phyloP scores from a whole-genome alignment of 1,140 invertebrate genomes.

The Anastrepha obliqua region DNA sequence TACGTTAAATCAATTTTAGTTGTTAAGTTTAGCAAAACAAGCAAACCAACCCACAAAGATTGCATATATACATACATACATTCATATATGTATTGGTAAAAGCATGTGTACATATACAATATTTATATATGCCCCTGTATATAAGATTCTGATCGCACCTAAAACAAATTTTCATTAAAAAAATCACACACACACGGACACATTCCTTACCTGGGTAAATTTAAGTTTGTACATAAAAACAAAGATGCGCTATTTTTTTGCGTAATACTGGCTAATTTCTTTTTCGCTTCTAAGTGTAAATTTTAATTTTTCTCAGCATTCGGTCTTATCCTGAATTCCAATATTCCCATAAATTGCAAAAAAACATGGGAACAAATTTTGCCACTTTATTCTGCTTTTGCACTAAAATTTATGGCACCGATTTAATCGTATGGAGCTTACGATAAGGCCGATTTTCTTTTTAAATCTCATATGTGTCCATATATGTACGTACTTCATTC shows the following conservation, averaged over 20 bases:
- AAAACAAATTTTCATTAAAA: neutral
- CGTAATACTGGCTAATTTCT: neutral
- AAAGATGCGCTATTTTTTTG: neutral
- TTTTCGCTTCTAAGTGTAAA: neutral
- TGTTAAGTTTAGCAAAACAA: conserved; percentile 54
- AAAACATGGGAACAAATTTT: no score
- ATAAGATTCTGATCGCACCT: neutral
- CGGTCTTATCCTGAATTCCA: no score
- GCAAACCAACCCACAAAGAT: neutral
- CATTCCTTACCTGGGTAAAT: neutral
- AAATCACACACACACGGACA: neutral
- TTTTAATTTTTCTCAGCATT: conserved; percentile 1
- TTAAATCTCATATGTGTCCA: neutral
- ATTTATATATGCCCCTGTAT: neutral
- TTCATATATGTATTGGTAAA: no score
- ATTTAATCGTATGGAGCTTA: no score
- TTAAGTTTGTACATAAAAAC: neutral
- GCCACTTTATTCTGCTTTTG: no score
- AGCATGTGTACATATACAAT: neutral
- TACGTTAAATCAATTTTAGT: conserved; percentile 50
- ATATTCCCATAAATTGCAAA: no score
- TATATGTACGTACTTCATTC: conserved; percentile 17
- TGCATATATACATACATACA: neutral
- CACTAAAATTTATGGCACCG: no score
- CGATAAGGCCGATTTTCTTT: neutral